Percentiles rank a stretch among this genome's conserved stretches.
phyloP scores from a whole-genome alignment of 2,797 vertebrate genomes.

The Miopithecus talapoin region DNA sequence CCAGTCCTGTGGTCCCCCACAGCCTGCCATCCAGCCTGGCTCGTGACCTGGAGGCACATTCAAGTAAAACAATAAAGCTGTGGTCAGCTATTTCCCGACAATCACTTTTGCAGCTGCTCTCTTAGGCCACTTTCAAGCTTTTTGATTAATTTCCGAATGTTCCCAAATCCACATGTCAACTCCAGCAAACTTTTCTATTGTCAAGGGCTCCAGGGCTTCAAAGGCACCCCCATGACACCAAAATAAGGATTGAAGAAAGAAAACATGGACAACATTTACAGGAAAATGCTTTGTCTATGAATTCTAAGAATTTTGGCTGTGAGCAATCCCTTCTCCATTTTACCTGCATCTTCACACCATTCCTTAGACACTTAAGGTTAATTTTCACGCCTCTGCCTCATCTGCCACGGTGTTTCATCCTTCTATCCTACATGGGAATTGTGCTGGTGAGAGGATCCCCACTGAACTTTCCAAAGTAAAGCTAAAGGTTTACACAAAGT shows the following conservation, averaged over 20 bases:
- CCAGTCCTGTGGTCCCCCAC: neutral
- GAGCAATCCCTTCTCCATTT: neutral
- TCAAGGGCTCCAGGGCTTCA: neutral
- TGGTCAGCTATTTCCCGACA: fast-evolving
- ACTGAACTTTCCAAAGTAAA: neutral
- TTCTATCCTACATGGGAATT: neutral
- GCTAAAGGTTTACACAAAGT: neutral
- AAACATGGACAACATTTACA: neutral
- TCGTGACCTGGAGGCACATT: fast-evolving
- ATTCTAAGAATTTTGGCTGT: neutral
- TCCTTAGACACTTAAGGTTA: too few species aligned
- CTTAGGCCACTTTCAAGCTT: neutral
- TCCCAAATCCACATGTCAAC: neutral
- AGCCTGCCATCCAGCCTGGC: neutral
- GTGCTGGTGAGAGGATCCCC: neutral
- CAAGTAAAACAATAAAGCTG: neutral
- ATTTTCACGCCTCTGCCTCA: neutral
- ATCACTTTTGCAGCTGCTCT: neutral
- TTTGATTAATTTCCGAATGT: neutral
- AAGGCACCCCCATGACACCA: neutral
- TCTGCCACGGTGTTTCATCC: neutral
- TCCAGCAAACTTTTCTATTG: neutral
- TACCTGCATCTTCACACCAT: neutral
- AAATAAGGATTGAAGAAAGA: neutral
- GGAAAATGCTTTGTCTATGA: neutral